Base-by-base conservation (phyloP, 2,797 vertebrate genomes). In the Anguilla anguilla region DNA sequence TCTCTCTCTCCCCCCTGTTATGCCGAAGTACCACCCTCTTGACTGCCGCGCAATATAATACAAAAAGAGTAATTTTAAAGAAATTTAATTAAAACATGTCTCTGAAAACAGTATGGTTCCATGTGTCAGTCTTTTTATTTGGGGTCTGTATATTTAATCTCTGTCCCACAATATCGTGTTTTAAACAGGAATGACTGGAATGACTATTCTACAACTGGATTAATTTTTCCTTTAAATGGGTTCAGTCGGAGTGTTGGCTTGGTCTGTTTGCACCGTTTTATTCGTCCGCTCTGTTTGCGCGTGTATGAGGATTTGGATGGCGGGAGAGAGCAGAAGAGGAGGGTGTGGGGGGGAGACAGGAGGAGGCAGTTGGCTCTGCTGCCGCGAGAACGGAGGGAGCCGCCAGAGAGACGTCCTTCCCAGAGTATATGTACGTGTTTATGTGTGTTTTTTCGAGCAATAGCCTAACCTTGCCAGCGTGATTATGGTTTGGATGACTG, bases 21-120 rank as follows among this genome's bases (percentile, higher is more conserved):
- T 87, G 87, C 89, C 88, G 89, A 86, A 89, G 83, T 90, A 90
- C 90, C 91, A 88, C 89, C 88, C 89, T 90, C 87, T 81, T 81
- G 87, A 25, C 55, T 87, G 77, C 83, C 67, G 57, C 84, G 83
- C 87, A 86, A 86, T 86, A 82, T 72, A 89, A 89, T 39, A 77
- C 83, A 86, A 61, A 49, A 87, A 51, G 85, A 82, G 88, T 88
- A 82, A 22, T 89, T 87, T 85, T 31, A 85, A 59, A 25, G 25
- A 79, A 81, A 39, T 84, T 85, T 87, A 85, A n/a, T 79, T 86
- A 67, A 43, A 88, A 61, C 79, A 84, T 89, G 55, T 82, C 67
- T 43, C 28, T 84, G 6, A 85, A 28, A 84, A 46, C 86, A 84
- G 51, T n/a, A 31, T 39, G 39, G 64, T 81, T 67, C 4, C n/a